These are phyloP conservation scores for Potorous gilbertii DNA, from an alignment of 2,797 vertebrate species.

Conservation along the genomic window DNA sequence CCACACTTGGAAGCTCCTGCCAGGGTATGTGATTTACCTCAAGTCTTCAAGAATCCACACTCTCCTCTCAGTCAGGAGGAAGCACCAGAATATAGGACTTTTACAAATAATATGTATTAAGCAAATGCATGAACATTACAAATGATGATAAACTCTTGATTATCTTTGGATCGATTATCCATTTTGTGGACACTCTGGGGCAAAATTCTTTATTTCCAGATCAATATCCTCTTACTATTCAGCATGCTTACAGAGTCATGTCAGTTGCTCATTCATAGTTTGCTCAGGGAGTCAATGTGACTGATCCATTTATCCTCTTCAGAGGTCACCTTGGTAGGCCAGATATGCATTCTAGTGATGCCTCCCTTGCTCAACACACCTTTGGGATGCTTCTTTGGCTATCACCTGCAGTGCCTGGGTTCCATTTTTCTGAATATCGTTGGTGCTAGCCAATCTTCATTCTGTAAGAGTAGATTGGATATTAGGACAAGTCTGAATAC, in stretches of 20 bases:
- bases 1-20: background rate
- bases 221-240: background rate
- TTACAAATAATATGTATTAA: background rate
- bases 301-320: background rate
- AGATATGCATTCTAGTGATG: conserved; percentile 17
- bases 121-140: background rate
- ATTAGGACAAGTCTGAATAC: conserved; percentile 45
- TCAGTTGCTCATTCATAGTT: background rate
- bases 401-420: background rate
- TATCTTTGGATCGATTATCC: background rate
- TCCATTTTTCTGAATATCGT: conserved; percentile 4
- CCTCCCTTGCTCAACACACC: conserved; percentile 12
- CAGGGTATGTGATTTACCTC: background rate
- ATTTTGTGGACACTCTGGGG: conserved; percentile 2
- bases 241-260: background rate
- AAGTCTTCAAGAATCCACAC: background rate
- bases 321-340: conserved; percentile 31
- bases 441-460: conserved; percentile 5
- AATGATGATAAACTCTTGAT: background rate
- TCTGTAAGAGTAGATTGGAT: conserved; percentile 1
- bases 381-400: conserved; percentile 13
- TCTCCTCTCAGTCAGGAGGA: background rate
- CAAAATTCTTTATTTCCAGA: background rate
- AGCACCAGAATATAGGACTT: background rate
- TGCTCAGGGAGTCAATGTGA: background rate